Base-by-base conservation (phyloP, 2,888 invertebrate species). In the Slavum lentiscoides region DNA sequence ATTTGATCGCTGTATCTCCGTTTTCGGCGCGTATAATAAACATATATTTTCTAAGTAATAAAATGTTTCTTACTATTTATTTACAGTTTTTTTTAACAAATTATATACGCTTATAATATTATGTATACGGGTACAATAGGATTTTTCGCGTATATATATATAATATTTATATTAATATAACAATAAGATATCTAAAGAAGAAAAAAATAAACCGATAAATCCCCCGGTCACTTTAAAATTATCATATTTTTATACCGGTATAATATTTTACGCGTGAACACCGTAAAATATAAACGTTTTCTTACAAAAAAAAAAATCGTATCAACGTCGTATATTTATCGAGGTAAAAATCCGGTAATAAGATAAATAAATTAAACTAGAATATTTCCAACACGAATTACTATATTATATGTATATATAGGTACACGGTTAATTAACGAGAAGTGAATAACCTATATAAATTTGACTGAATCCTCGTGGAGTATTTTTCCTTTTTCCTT, bases 11-110 rank as follows among this genome's bases (percentile, higher is more conserved):
- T 23, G 58, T 74, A 13, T 19, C 39, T 74, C 37, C 53, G 53
- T 74, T 64, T 64, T 15, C 19, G n/a, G 5, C 30, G 2, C 30
- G 30, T 30, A 55, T 64, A 49, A 61, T 61, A 30, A 30, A 73
- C 23, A 43, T 23, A 43, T 30, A 30, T 49, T 23, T 73, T 61
- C 49, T 13, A 30, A 73, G 61, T 61, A 19, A 61, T 61, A 74
- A 30, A 30, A 30, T 30, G 4, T 30, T 73, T 61, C 23, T 13
- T 73, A 21, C 23, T 19, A 17, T 69, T 55, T 73, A 61, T 73
- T 73, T 61, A 73, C 23, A 49, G 23, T 61, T 61, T 43, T 39
- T 72, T 73, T 61, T 49, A 13, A 59, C 6, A 6, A 43, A 23
- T 17, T 15, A 49, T 15, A 49, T 74, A 37, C 49, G n/a, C 19